Conservation (phyloP, 2,888 invertebrate genomes). For the Cheilosia vernalis region DNA sequence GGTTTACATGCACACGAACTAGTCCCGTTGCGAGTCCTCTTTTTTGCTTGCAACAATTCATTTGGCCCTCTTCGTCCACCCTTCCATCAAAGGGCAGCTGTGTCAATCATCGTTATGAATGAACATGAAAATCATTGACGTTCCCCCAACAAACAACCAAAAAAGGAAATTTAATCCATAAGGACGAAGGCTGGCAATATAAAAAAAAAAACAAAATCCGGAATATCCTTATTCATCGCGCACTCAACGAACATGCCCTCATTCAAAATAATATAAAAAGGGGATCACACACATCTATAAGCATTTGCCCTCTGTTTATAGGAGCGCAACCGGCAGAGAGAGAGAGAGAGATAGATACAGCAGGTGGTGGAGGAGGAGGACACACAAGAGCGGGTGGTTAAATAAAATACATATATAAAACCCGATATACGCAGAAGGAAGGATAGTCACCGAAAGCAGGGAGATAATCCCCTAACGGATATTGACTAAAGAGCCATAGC, state of each 20-base stretch:
- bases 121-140: constrained; percentile 69
- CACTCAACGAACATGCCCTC: constrained; percentile 53
- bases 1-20: constrained; percentile 27
- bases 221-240: constrained; percentile 58
- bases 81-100: constrained; percentile 60
- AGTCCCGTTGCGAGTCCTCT: neutral
- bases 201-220: constrained; percentile 16
- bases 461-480: constrained; percentile 70
- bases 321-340: neutral
- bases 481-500: constrained; percentile 69
- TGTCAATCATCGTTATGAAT: constrained; percentile 75
- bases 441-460: constrained; percentile 56
- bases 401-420: constrained; percentile 60
- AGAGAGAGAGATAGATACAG: neutral
- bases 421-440: constrained; percentile 18
- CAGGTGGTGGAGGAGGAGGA: constrained; percentile 52
- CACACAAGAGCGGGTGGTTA: constrained; percentile 44
- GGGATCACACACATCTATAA: constrained; percentile 13
- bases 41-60: constrained; percentile 55
- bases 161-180: constrained; percentile 59
- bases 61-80: constrained; percentile 7
- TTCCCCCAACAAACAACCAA: constrained; percentile 31
- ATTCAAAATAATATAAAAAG: constrained; percentile 40
- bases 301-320: constrained; percentile 38
- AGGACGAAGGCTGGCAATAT: constrained; percentile 35